Evolutionary conservation across 2,888 invertebrate genomes (phyloP), one percentile per base, ranked within the genome.

Genomic region (Morinoia aosen): DNA sequence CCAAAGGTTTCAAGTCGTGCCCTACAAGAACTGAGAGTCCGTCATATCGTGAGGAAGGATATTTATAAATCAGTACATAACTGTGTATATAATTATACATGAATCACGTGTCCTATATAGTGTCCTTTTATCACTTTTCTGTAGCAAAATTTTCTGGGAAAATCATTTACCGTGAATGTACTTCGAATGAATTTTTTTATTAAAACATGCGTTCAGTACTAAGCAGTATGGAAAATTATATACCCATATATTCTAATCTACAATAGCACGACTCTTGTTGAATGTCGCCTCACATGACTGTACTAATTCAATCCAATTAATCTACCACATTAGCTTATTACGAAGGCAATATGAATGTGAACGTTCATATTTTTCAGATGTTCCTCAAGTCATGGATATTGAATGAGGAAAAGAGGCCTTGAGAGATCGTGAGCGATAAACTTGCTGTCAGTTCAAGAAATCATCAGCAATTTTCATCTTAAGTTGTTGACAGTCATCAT

Each of bases 401-500:
- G 76, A 7, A 33, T 8, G 33, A 33, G 33, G 25, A 76, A 76
- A 19, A 25, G 33, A 76, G 33, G 76, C 33, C 25, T 33, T 76
- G 76, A 76, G 25, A 33, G 76, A 76, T 76, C 10, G 33, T 10
- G 33, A 76, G 76, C 76, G 76, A 76, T 33, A 76, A 76, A 33
- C 76, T 76, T 33, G 16, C 25, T 25, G 76, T 76, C 76, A 76
- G 16, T 76, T 16, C 76, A 33, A 76, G 76, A 76, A 76, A 76
- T 76, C 76, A 19, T 76, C 40, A 39, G 11, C 48, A 48, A 90
- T 40, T 90, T 90, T 90, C 90, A 76, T 76, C 76, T 76, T 33
- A 76, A 90, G 58, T 93, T 93, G 93, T 93, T 93, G 58, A 48
- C 93, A 93, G 93, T 48, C 56, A 93, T 93, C 57, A 57, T 93